These are phyloP conservation scores for Tetrax tetrax DNA, from an alignment of 2,113 vertebrate genomes.

Conservation along the genomic window DNA sequence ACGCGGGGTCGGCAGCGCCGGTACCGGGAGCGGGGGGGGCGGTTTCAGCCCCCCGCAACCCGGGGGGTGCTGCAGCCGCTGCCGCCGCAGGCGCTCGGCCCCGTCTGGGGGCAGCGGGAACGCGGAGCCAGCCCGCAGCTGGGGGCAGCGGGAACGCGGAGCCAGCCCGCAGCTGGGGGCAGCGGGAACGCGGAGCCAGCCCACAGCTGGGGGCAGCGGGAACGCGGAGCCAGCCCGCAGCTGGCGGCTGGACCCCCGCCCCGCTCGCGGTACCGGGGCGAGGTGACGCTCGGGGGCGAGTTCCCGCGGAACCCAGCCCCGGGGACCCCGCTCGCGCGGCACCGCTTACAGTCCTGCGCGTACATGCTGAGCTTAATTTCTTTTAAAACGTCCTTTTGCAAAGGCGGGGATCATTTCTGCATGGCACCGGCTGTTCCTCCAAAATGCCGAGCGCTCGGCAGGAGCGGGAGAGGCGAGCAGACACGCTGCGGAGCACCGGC, in stretches of 20 bases:
- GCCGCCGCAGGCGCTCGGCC: too few relatives aligned
- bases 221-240: rapidly evolving
- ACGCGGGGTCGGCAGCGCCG: too few relatives aligned
- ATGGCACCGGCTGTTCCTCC: background rate
- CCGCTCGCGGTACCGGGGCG: too few relatives aligned
- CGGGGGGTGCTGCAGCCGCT: too few relatives aligned
- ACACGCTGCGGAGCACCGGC: background rate
- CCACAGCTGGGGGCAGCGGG: background rate
- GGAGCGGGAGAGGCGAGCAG: background rate
- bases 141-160: background rate
- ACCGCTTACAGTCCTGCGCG: rapidly evolving
- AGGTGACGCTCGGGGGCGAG: too few relatives aligned
- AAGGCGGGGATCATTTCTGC: background rate
- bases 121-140: rapidly evolving
- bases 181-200: rapidly evolving
- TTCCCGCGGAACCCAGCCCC: background rate
- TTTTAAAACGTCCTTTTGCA: background rate
- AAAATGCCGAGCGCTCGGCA: background rate
- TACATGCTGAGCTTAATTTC: rapidly evolving
- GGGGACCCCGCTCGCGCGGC: background rate
- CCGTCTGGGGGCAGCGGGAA: too few relatives aligned
- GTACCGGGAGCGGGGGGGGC: too few relatives aligned
- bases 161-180: background rate
- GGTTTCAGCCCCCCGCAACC: too few relatives aligned
- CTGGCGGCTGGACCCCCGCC: background rate